Evolutionary conservation across 2,797 vertebrate genomes (phyloP).

Genomic region (Xiphorhynchus erythropygius): DNA sequence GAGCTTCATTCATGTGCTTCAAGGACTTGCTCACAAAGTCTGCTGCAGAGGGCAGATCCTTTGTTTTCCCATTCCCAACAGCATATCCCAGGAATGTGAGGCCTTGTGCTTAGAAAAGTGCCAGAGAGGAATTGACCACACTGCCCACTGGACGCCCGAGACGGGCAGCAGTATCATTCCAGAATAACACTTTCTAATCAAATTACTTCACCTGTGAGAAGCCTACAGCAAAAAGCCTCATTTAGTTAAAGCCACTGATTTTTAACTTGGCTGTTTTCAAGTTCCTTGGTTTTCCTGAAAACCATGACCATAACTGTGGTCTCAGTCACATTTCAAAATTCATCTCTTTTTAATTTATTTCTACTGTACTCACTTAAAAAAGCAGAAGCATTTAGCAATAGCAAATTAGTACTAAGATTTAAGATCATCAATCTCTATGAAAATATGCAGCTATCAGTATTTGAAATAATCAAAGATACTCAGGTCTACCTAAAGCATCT

Average conservation of each 20-base stretch:
- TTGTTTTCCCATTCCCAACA: not conserved
- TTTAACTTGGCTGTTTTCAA: not conserved
- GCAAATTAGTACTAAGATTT: not conserved
- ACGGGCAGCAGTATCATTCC: not conserved
- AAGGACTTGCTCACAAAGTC: fast-evolving
- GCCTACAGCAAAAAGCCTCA: not conserved
- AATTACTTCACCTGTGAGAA: fast-evolving
- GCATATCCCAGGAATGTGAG: fast-evolving
- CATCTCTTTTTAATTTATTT: not conserved
- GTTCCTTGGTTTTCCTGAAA: not conserved
- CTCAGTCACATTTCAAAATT: not conserved
- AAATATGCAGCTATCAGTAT: not conserved
- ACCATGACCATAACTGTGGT: fast-evolving
- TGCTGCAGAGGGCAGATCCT: not conserved
- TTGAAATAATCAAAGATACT: not conserved
- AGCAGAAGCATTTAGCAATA: not conserved
- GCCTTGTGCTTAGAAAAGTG: not conserved
- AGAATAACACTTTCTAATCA: fast-evolving
- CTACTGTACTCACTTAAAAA: not conserved
- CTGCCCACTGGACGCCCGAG: fast-evolving
- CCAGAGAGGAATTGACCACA: not conserved
- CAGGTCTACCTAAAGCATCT: not conserved
- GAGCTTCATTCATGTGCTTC: not conserved
- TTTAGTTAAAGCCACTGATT: not conserved
- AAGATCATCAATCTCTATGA: not conserved